Evolutionary conservation across 2,888 invertebrate species (phyloP), one percentile per base, ranked within the genome.

Genomic region (Drosophila borealis): DNA sequence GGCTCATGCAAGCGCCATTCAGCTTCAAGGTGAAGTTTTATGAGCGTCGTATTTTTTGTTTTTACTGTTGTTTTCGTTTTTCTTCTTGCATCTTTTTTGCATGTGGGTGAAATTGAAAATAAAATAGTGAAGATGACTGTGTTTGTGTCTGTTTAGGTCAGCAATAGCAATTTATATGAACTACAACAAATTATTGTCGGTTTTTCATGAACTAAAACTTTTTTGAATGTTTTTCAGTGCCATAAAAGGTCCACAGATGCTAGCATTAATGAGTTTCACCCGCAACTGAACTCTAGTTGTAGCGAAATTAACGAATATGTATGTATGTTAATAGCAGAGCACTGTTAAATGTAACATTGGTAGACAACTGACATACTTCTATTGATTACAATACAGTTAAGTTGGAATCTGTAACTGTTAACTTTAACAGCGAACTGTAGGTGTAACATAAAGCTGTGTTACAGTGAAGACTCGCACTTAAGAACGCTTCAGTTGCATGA

Each of bases 11-110:
- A 60, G 53, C 62, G 61, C 37, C 61, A 62, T 51, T 46, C 54
- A 64, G 62, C 74, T 59, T 88, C 80, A 88, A 88, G 83, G 88
- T 83, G 88, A 83, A 70, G 65, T 73, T 85, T 86, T 86, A 80
- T 61, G 72, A 70, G 45, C 56, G 44, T 67, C 44, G 59, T 61
- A 19, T 68, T 54, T 64, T 29, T 51, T 42, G 36, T 49, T 36
- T 29, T 57, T 10, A 13, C 36, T 36, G 13, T 36, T 11, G 36
- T 36, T 33, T 53, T 33, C 50, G 36, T 49, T 25, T 41, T 62
- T 54, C 34, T 44, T 57, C 41, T 64, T 39, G n/a, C 19, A 37
- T 48, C 39, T 53, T 64, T 77, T 85, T 81, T 71, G 75, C 73
- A 73, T 72, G 86, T 74, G 77, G 71, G 88, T 81, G 88, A 85